Evolutionary conservation across 2,113 vertebrate species (phyloP), one percentile per base, ranked within the genome.

Genomic region (Salvelinus fontinalis): DNA sequence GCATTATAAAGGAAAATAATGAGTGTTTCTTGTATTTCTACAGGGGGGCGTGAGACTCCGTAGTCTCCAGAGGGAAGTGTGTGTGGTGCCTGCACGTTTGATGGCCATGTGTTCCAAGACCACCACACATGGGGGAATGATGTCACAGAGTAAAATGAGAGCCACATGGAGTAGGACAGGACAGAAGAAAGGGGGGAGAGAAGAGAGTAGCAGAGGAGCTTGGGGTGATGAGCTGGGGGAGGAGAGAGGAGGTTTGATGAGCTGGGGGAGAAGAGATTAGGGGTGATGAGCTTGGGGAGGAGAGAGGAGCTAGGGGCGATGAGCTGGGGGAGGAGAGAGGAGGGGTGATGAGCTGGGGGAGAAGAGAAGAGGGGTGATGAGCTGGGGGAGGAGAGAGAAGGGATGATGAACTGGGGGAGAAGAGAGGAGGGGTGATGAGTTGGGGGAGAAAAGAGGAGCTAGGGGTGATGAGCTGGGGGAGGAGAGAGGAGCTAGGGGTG

Each of bases 111-210:
- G 64, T 76, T 79, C 64, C 70, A 3, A 2, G 65, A 81, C 71
- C 67, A 65, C 59, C 57, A 13, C 24, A 68, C 81, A 75, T 79
- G 29, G 60, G 71, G 31, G 29, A 29, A 81, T 87, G 85, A 89
- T 85, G 82, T 89, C 89, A 89, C 71, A 1, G n/a, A 64, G 75
- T 20, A 72, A 89, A 90, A 91, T 88, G 76, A 86, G 82, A 90
- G 76, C 81, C 90, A 87, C 81, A 91, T 90, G 87, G 20, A 67
- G 34, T 48, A n/a, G 57, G 31, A 62, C 29, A 22, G 16, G 34
- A 13, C 20, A 48, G 29, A 16, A 24, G 62, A 20, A 3, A 44
- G 31, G 11, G 60, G 14, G 14, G 39, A n/a, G n/a, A 68, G 29
- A 68, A 27, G 27, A 18, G 8, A 51, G 27, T 48, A 71, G 74